Percentiles rank a stretch among this genome's conserved stretches.
phyloP scores from a whole-genome alignment of 2,113 vertebrate species.

The Symphodus melops region DNA sequence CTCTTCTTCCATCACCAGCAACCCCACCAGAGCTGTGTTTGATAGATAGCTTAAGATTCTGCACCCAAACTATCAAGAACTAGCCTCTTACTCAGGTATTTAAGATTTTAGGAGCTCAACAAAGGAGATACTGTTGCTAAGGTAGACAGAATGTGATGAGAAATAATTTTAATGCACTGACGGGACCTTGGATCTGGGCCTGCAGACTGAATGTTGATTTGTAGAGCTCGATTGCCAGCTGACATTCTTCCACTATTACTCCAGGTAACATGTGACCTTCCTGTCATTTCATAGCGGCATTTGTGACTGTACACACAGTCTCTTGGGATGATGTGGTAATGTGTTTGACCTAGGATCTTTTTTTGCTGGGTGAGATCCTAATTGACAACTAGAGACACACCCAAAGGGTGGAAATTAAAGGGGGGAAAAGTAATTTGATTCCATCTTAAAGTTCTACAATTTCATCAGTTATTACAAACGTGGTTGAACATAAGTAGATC shows the following conservation, averaged over 20 bases:
- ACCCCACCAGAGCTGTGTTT: not conserved
- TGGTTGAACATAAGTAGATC: not conserved
- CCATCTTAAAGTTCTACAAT: not conserved
- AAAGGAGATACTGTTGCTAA: not conserved
- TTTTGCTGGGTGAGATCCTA: not conserved
- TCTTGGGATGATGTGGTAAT: conserved; percentile 21
- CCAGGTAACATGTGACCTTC: conserved; percentile 58
- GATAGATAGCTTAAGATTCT: not conserved
- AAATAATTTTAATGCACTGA: conserved; percentile 23
- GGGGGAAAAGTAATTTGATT: not conserved
- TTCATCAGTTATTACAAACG: too few species aligned
- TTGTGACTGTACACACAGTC: conserved; percentile 21
- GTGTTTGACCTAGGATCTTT: conserved; percentile 12
- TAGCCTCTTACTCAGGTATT: conserved; percentile 5
- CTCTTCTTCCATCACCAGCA: not conserved
- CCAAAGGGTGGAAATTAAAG: not conserved
- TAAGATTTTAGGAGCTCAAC: not conserved
- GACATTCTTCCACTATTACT: conserved; percentile 39
- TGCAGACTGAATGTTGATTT: conserved; percentile 39
- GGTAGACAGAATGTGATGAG: conserved; percentile 19
- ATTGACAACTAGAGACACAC: not conserved
- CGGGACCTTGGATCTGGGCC: conserved; percentile 23
- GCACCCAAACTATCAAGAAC: not conserved
- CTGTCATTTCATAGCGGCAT: conserved; percentile 10
- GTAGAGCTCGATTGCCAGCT: conserved; percentile 21